Percentiles rank a stretch among this genome's conserved stretches.
Evolutionary conservation across 2,113 vertebrate species (phyloP).

Genomic region (Corythornis madagascariensis): DNA sequence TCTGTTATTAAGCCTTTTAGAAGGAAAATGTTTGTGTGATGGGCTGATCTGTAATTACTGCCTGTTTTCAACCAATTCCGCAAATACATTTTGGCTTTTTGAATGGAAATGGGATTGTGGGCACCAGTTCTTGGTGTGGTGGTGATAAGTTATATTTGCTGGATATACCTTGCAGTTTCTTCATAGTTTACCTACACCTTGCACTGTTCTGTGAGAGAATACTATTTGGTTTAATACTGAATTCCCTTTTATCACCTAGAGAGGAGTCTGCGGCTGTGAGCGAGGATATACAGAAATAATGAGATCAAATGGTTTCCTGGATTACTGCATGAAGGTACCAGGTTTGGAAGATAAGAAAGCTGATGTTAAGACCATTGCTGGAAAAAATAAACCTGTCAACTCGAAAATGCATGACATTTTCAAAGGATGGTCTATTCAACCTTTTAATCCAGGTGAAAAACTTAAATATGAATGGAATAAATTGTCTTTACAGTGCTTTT

Average conservation of each 20-base stretch:
- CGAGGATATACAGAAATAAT: constrained; percentile 94
- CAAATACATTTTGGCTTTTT: not conserved
- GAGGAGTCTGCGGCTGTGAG: constrained; percentile 94
- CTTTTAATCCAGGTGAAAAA: constrained; percentile 90
- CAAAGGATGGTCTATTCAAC: constrained; percentile 93
- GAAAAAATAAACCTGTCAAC: constrained; percentile 88
- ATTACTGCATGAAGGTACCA: constrained; percentile 97
- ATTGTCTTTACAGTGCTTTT: constrained; percentile 5
- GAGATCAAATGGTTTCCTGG: constrained; percentile 93
- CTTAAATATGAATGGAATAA: constrained; percentile 50
- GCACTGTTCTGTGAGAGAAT: not conserved
- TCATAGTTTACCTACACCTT: not conserved
- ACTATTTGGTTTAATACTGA: not conserved
- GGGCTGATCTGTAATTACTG: not conserved
- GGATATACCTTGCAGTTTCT: not conserved
- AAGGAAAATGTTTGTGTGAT: not conserved
- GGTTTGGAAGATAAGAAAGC: constrained; percentile 93
- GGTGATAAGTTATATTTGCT: not conserved
- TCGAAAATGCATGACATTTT: constrained; percentile 92
- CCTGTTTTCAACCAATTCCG: not conserved
- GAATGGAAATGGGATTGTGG: not conserved
- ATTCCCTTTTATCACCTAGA: constrained; percentile 75
- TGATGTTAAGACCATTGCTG: constrained; percentile 92
- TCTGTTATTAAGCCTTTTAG: not conserved
- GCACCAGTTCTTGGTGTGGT: not conserved